A percentile compares a stretch with the other conserved stretches of the same genome.
phyloP scores from a whole-genome alignment of 2,888 invertebrate genomes.

The Strigamia crassipes region DNA sequence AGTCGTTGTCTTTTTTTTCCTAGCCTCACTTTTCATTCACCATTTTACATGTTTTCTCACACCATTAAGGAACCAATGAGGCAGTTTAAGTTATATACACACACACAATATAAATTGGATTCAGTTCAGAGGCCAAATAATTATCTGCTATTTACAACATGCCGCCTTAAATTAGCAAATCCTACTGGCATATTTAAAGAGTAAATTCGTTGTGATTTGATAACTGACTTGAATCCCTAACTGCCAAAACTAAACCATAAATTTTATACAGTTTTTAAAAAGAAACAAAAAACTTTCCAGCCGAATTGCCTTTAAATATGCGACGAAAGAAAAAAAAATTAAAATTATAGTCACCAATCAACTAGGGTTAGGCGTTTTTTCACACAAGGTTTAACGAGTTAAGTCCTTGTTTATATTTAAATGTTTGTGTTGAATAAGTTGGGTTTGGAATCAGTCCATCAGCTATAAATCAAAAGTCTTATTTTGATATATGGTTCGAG shows the following conservation, averaged over 20 bases:
- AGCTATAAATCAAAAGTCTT: constrained; percentile 33
- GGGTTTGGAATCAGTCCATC: constrained; percentile 37
- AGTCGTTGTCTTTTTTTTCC: constrained; percentile 14
- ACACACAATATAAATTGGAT: constrained; percentile 19
- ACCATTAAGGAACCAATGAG: constrained; percentile 11
- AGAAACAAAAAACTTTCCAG: no score
- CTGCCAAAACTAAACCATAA: background rate
- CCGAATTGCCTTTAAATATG: background rate
- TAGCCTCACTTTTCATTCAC: background rate
- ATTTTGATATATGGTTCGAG: constrained; percentile 29
- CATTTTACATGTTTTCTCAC: constrained; percentile 21
- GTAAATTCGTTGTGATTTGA: background rate
- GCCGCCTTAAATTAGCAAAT: constrained; percentile 10
- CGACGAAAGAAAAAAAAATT: background rate
- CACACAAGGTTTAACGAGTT: constrained; percentile 27
- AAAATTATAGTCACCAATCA: constrained; percentile 5
- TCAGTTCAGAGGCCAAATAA: constrained; percentile 3
- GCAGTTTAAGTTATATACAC: constrained; percentile 12
- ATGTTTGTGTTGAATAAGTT: constrained; percentile 19
- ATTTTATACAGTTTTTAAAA: background rate
- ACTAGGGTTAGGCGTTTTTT: background rate
- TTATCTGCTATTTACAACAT: background rate
- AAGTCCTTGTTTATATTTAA: constrained; percentile 35
- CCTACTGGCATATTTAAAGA: background rate
- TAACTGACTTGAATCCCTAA: background rate